Base-by-base conservation (phyloP, 2,888 invertebrate genomes). In the Pycnomerus fuliginosus region DNA sequence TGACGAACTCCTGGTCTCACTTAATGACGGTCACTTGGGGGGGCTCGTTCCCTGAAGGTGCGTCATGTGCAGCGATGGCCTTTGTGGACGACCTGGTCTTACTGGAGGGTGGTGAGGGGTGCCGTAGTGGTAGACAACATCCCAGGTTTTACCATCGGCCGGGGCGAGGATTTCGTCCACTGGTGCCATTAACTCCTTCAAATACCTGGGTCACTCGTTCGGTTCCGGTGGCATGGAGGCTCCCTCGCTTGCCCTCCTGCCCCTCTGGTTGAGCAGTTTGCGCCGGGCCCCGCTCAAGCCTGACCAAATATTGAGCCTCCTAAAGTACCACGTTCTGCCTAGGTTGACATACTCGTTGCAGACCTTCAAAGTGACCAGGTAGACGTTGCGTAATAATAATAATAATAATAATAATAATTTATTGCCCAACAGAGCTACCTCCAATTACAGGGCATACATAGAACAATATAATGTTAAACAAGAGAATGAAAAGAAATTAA, bases 201-300 rank as follows among this genome's bases (percentile, higher is more conserved):
- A 48, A 20, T 56, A 58, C 23, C 29, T 55, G 2, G 58, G 54
- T 2, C 53, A 53, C 27, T 25, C 37, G 7, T 45, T 44, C 14
- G 47, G 42, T 0, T 24, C 36, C 2, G 34, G 43, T 2, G 56
- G 56, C 1, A 38, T 48, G 0, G 17, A 17, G 1, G 50, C 51
- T 31, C 56, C 54, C 0, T 32, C 29, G 10, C 15, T 50, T 2
- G 24, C 34, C 8, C 14, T 44, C 41, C 36, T 55, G 1, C 4
- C 53, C 53, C 24, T 35, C 62, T 48, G 50, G 54, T 40, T 71
- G 3, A 16, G 44, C 1, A 58, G 58, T 31, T 39, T 70, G 24
- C 37, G 44, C 2, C 39, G 40, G 32, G 63, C 68, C 0, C 67
- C 69, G 0, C 53, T 72, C 1, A 71, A 71, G 41, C 72, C 71